phyloP scores from a whole-genome alignment of 2,113 vertebrate genomes.

The Verasper variegatus region DNA sequence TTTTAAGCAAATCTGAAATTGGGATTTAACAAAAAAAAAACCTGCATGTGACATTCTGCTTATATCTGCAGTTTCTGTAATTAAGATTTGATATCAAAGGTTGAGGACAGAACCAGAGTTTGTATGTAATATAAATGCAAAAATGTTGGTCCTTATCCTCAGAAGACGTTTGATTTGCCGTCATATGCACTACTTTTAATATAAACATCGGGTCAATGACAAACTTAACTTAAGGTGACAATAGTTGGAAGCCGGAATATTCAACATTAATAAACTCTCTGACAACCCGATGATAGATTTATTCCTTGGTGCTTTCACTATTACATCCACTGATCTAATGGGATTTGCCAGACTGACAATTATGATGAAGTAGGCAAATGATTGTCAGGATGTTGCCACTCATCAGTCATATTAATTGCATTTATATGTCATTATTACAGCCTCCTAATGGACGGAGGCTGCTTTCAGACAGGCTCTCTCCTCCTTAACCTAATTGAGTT shows the following conservation, averaged over 20 bases:
- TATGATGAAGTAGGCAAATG: slow-evolving; percentile 77
- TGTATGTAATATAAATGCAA: not conserved
- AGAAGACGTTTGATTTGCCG: not conserved
- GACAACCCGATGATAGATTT: slow-evolving; percentile 67
- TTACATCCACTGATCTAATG: slow-evolving; percentile 70
- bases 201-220: not conserved
- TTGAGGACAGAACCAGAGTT: too few species aligned
- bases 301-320: slow-evolving; percentile 56
- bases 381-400: slow-evolving; percentile 75
- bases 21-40: too few species aligned
- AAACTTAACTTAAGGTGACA: not conserved
- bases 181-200: not conserved
- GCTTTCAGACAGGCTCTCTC: slow-evolving; percentile 49
- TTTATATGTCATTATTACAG: slow-evolving; percentile 78
- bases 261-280: slow-evolving; percentile 54
- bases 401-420: slow-evolving; percentile 81
- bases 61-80: too few species aligned
- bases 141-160: not conserved
- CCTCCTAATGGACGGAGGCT: slow-evolving; percentile 70
- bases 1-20: not conserved
- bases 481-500: slow-evolving; percentile 71
- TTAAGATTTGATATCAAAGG: too few species aligned
- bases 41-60: too few species aligned
- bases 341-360: slow-evolving; percentile 71
- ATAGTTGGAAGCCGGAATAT: slow-evolving; percentile 13